These are phyloP conservation scores for Liolophura sinensis DNA, from an alignment of 1,140 invertebrate species.

Conservation along the genomic window DNA sequence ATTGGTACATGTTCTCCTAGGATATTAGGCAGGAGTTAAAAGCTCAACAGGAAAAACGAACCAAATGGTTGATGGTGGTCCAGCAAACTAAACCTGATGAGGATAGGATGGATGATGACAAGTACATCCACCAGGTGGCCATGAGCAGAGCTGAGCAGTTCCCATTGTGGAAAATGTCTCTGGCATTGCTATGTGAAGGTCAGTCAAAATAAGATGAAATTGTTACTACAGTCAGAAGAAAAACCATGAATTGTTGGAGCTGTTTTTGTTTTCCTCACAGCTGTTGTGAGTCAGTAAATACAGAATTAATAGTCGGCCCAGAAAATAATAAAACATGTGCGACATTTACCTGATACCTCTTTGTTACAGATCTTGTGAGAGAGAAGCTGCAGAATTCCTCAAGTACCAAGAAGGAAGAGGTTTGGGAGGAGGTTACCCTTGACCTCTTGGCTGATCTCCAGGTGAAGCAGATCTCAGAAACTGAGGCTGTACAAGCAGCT, in stretches of 20 bases:
- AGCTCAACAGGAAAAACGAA: constrained; percentile 31
- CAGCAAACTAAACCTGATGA: constrained; percentile 16
- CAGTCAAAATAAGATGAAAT: not conserved
- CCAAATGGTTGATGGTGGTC: constrained; percentile 25
- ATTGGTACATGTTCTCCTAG: constrained; percentile 22
- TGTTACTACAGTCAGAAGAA: too few relatives aligned
- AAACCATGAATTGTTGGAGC: too few relatives aligned
- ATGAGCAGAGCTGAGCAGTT: constrained; percentile 29
- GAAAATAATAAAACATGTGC: not conserved
- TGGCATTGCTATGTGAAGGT: constrained; percentile 35
- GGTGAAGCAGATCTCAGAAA: constrained; percentile 35
- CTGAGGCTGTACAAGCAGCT: constrained; percentile 16
- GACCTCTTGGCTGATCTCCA: constrained; percentile 41
- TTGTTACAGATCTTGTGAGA: not conserved
- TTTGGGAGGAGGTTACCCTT: constrained; percentile 34
- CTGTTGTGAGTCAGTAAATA: not conserved
- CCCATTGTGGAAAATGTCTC: constrained; percentile 23
- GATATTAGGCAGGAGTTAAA: constrained; percentile 35
- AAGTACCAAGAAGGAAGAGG: constrained; percentile 16
- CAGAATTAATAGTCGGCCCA: not conserved
- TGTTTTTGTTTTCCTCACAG: too few relatives aligned
- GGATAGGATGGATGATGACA: constrained; percentile 17
- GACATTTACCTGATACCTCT: not conserved
- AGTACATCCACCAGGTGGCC: constrained; percentile 22
- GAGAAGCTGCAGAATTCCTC: constrained; percentile 3